phyloP scores from a whole-genome alignment of 2,888 invertebrate genomes.

The Polyommatus iphigenia region DNA sequence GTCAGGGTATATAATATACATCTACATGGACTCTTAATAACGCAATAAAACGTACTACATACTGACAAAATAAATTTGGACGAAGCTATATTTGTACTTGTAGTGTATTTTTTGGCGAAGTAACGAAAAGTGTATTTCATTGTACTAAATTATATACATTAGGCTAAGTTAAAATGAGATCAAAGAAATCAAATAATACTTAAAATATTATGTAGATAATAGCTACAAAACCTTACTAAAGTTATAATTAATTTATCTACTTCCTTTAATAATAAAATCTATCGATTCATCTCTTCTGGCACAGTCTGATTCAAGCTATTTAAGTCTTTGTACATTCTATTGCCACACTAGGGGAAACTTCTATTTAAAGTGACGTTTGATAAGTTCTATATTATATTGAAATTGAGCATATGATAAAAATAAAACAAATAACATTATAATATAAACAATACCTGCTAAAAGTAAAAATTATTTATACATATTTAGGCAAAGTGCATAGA shows the following conservation, averaged over 20 bases:
- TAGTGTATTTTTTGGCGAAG: background rate
- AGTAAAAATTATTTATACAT: too few species aligned
- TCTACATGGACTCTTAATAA: too few species aligned
- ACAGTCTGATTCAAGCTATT: constrained; percentile 8
- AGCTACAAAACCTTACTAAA: background rate
- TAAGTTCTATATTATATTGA: too few species aligned
- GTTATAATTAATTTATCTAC: background rate
- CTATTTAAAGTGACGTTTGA: too few species aligned
- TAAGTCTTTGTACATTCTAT: background rate
- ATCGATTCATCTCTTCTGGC: background rate
- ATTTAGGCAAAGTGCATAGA: too few species aligned
- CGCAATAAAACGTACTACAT: background rate
- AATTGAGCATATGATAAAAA: too few species aligned
- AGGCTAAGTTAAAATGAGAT: background rate
- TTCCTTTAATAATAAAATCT: background rate
- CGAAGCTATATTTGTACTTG: constrained; percentile 8
- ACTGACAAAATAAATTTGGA: background rate
- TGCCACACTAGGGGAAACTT: too few species aligned
- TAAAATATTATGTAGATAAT: background rate
- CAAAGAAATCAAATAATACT: background rate
- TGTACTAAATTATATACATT: background rate
- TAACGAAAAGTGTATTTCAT: background rate
- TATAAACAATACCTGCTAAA: too few species aligned
- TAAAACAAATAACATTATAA: too few species aligned
- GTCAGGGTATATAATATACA: too few species aligned